These are phyloP conservation scores for Cliona cf. orientalis DNA, from an alignment of 37 sponge, comb jelly and placozoan genomes.

Conservation along the genomic window DNA sequence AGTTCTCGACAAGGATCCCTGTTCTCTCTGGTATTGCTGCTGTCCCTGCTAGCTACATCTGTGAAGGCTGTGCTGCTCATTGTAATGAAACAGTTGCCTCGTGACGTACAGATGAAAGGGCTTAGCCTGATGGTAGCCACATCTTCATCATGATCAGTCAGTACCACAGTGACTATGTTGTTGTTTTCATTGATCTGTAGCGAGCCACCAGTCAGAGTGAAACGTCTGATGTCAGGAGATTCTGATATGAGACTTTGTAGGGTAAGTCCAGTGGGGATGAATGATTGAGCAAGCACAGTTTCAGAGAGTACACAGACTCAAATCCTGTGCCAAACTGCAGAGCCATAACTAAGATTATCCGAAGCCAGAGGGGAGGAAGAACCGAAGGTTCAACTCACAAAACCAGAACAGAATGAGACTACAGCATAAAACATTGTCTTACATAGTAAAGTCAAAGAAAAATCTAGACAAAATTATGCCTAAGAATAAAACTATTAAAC, in stretches of 20 bases:
- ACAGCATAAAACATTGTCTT: no score
- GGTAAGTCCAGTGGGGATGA: conserved; percentile 55
- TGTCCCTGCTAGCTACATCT: conserved; percentile 80
- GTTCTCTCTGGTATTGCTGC: no score
- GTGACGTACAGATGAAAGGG: conserved; percentile 72
- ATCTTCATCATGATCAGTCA: conserved; percentile 72
- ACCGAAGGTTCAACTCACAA: no score
- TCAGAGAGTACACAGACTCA: no score
- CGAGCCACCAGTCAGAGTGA: conserved; percentile 51
- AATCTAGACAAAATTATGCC: no score
- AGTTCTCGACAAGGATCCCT: no score
- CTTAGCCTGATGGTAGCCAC: conserved; percentile 64
- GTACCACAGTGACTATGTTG: conserved; percentile 40
- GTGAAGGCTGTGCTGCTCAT: conserved; percentile 49
- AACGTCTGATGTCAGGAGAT: conserved; percentile 14
- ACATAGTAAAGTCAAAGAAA: no score
- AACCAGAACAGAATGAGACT: no score
- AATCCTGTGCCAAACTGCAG: no score
- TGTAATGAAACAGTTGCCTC: conserved; percentile 81
- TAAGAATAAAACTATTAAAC: no score
- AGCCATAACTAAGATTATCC: no score
- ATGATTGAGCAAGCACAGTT: conserved; percentile 55
- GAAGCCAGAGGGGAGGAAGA: no score
- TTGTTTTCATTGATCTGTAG: conserved; percentile 21
- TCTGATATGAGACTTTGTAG: conserved; percentile 77